These are phyloP conservation scores for Allolobophora icterica DNA, from an alignment of 2,888 invertebrate genomes.

Conservation along the genomic window DNA sequence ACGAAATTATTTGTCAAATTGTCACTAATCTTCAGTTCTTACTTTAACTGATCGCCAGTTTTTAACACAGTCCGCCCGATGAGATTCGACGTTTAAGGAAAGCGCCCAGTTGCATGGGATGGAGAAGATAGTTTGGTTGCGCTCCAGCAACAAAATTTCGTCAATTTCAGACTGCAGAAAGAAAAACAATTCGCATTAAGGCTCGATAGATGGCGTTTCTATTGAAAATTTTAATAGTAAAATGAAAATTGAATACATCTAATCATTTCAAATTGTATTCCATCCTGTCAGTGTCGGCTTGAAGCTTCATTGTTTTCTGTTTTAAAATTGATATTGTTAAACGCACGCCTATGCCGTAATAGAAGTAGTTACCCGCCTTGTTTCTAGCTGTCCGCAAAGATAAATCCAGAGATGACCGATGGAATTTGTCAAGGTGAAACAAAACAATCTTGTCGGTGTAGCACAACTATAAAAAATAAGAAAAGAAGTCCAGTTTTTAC, in stretches of 20 bases:
- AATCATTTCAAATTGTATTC: too few species aligned
- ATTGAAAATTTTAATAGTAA: background rate
- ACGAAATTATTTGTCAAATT: background rate
- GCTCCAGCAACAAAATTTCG: background rate
- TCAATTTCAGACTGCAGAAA: background rate
- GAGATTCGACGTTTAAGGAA: background rate
- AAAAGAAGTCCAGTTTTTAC: background rate
- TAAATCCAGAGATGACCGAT: background rate
- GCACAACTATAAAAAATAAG: background rate
- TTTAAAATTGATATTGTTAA: too few species aligned
- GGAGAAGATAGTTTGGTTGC: background rate
- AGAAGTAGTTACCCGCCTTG: background rate
- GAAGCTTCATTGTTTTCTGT: background rate
- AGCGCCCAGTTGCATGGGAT: conserved; percentile 11
- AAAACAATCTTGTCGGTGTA: background rate
- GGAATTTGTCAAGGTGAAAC: background rate
- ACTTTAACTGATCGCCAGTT: background rate
- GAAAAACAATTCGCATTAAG: background rate
- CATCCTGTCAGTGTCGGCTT: background rate
- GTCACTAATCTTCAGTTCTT: background rate
- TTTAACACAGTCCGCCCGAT: background rate
- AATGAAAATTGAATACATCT: too few species aligned
- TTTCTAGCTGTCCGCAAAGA: background rate
- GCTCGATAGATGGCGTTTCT: background rate
- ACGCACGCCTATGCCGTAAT: too few species aligned